These are phyloP conservation scores for Tokudaia tokunoshimensis DNA, from an alignment of 2,797 vertebrate genomes.

Conservation along the genomic window DNA sequence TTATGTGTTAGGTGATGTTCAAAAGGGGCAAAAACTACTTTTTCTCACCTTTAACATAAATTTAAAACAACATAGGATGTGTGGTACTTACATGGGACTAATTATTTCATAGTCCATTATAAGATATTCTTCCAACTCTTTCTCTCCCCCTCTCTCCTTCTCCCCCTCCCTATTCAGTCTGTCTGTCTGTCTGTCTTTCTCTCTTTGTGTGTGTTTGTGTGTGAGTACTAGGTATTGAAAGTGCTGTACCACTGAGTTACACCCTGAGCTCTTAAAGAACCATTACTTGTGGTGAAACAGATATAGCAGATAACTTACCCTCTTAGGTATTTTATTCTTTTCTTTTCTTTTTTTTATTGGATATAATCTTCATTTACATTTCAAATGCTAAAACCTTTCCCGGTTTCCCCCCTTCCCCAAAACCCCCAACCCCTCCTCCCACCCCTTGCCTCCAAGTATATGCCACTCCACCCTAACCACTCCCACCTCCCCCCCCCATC, in stretches of 20 bases:
- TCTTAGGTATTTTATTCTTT: neutral
- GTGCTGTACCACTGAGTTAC: neutral
- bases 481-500: too few relatives aligned
- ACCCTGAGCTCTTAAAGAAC: neutral
- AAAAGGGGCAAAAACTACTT: conserved; percentile 12
- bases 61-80: conserved; percentile 31
- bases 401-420: too few relatives aligned
- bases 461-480: too few relatives aligned
- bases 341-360: too few relatives aligned
- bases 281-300: conserved; percentile 18
- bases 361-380: too few relatives aligned
- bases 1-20: neutral
- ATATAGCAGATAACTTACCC: neutral
- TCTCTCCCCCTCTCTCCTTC: neutral
- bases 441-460: too few relatives aligned
- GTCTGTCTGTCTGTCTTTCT: neutral
- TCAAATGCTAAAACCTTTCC: too few relatives aligned
- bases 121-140: neutral
- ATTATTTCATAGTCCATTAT: neutral
- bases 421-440: too few relatives aligned
- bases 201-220: neutral
- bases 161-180: neutral
- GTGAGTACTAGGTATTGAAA: neutral
- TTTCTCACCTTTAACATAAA: conserved; percentile 3
- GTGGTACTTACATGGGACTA: neutral